Evolutionary conservation across 2,113 vertebrate species (phyloP), one percentile per base, ranked within the genome.

Genomic region (Ceratotherium simum): DNA sequence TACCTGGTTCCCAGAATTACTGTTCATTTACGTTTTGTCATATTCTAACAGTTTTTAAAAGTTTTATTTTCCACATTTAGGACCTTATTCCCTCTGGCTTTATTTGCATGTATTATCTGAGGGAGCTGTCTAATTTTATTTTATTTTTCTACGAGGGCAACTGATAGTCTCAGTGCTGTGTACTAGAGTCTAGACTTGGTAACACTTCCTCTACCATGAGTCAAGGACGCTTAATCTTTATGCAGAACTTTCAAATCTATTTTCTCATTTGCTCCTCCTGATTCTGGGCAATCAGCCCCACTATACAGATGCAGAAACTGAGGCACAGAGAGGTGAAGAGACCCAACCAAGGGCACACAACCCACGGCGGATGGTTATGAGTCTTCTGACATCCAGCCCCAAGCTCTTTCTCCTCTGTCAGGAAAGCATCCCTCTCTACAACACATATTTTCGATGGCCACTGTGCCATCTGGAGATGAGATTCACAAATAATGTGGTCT

Each of bases 21-120:
- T 6, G 36, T 5, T 48, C 29, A 13, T 65, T 60, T 94, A 70
- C n/a, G 64, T 54, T 70, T 62, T 78, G 39, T 73, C 33, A 36
- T 8, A 39, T 80, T 78, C 42, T 78, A 82, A 72, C 54, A 36
- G 46, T 33, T 46, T 75, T 67, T 46, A 46, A 46, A 73, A 21
- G 10, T 54, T 90, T 95, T 75, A 31, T 64, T 90, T 82, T 83
- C 69, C 56, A 39, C 58, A 36, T 20, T 70, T 46, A 70, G 36
- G 46, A 31, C 11, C n/a, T 48, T 25, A 58, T 3, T 58, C n/a
- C 51, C 8, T 56, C 75, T 83, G 83, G 39, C 54, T 81, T 86
- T 70, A 62, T 65, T 86, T 76, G 8, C 54, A 23, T 4, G 13
- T 48, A 4, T 18, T 75, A 46, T 39, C 70, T 42, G 58, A 87